Evolutionary conservation across 2,113 vertebrate genomes (phyloP).

Genomic region (Cyprinodon variegatus): DNA sequence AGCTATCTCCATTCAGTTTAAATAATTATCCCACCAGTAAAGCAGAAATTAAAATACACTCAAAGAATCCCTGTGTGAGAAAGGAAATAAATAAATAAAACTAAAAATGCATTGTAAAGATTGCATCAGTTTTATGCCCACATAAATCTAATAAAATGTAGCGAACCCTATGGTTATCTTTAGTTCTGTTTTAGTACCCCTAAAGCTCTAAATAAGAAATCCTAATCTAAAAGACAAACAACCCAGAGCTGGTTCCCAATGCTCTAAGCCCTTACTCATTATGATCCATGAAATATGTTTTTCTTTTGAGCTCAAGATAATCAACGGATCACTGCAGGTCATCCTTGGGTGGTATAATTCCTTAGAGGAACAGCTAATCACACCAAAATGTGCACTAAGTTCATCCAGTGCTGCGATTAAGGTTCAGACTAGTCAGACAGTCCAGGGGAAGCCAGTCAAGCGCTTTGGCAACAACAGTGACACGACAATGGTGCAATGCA

Average conservation of each 20-base stretch:
- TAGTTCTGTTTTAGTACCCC: not conserved
- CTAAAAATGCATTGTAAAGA: not conserved
- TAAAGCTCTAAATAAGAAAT: not conserved
- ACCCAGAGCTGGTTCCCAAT: not conserved
- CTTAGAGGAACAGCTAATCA: slow-evolving; percentile 63
- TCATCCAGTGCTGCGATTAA: slow-evolving; percentile 59
- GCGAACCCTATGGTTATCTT: not conserved
- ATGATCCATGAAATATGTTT: slow-evolving; percentile 2
- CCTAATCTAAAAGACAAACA: not conserved
- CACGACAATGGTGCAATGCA: slow-evolving; percentile 77
- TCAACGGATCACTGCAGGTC: slow-evolving; percentile 58
- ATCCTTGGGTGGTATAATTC: slow-evolving; percentile 51
- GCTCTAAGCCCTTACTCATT: slow-evolving; percentile 2
- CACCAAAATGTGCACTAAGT: slow-evolving; percentile 46
- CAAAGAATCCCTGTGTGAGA: not conserved
- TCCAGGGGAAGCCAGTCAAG: slow-evolving; percentile 54
- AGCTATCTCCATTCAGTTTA: not conserved
- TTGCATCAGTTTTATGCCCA: not conserved
- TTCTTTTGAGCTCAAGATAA: slow-evolving; percentile 33
- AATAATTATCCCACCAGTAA: not conserved
- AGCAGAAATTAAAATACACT: not conserved
- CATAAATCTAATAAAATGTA: not conserved
- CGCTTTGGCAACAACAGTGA: slow-evolving; percentile 65
- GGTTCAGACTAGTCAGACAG: slow-evolving; percentile 48
- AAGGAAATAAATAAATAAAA: not conserved